Evolutionary conservation across 1,140 invertebrate genomes (phyloP).

Genomic region (Branchinecta lindahli): DNA sequence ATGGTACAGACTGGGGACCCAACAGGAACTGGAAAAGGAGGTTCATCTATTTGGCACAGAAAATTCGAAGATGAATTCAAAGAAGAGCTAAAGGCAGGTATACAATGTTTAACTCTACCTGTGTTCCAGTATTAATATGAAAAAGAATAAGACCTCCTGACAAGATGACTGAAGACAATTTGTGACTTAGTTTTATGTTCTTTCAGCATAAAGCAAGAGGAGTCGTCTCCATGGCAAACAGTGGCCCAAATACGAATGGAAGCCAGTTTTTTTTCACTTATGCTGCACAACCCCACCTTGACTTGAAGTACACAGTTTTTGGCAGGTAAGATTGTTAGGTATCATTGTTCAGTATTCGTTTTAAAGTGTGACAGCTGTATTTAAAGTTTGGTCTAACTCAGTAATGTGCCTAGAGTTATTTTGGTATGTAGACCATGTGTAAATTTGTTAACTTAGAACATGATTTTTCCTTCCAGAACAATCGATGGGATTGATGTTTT

Average conservation of each 20-base stretch:
- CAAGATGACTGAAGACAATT: neutral
- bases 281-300: slow-evolving; percentile 80
- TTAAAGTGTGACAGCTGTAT: too few relatives aligned
- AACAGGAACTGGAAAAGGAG: slow-evolving; percentile 83
- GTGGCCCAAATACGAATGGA: slow-evolving; percentile 94
- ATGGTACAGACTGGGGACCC: slow-evolving; percentile 96
- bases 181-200: slow-evolving; percentile 9
- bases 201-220: slow-evolving; percentile 68
- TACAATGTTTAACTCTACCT: slow-evolving; percentile 4
- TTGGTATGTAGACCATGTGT: too few relatives aligned
- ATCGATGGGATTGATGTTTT: slow-evolving; percentile 94
- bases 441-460: too few relatives aligned
- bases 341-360: too few relatives aligned
- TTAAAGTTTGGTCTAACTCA: too few relatives aligned
- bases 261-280: slow-evolving; percentile 97
- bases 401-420: too few relatives aligned
- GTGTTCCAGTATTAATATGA: neutral
- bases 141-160: neutral
- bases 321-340: slow-evolving; percentile 50
- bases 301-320: slow-evolving; percentile 93
- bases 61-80: slow-evolving; percentile 95
- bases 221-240: slow-evolving; percentile 94
- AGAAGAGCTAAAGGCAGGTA: slow-evolving; percentile 67
- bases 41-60: slow-evolving; percentile 72
- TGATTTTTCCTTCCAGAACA: slow-evolving; percentile 47